Evolutionary conservation across 2,888 invertebrate species (phyloP).

Genomic region (Unio delphinus): DNA sequence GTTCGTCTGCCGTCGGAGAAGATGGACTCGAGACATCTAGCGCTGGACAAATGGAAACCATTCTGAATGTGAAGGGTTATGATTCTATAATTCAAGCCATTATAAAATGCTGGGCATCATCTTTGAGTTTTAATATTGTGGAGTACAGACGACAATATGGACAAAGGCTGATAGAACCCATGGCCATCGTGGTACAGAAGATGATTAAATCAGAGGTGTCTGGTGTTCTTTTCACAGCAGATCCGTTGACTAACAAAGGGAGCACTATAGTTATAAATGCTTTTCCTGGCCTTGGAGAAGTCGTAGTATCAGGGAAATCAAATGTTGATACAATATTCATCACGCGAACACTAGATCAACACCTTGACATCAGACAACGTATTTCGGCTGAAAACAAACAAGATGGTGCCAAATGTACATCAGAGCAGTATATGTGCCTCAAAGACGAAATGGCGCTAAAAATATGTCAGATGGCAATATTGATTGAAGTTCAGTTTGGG

Average conservation of each 20-base stretch:
- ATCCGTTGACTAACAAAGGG: slow-evolving; percentile 8
- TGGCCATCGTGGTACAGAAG: slow-evolving; percentile 11
- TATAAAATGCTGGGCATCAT: slow-evolving; percentile 4
- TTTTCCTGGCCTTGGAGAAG: slow-evolving; percentile 8
- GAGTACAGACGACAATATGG: slow-evolving; percentile 12
- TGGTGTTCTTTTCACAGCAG: slow-evolving; percentile 11
- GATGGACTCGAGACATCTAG: slow-evolving; percentile 2
- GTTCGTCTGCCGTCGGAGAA: slow-evolving; percentile 10
- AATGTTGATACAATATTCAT: slow-evolving; percentile 2
- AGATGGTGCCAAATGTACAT: too few species aligned
- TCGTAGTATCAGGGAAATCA: slow-evolving; percentile 8
- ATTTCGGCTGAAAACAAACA: too few species aligned
- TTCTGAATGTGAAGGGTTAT: background rate
- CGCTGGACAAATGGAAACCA: slow-evolving; percentile 8
- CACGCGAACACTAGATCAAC: too few species aligned
- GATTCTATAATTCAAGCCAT: slow-evolving; percentile 1
- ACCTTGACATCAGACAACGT: too few species aligned
- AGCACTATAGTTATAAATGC: slow-evolving; percentile 9
- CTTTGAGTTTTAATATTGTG: slow-evolving; percentile 1
- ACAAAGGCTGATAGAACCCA: slow-evolving; percentile 3
- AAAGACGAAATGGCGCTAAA: too few species aligned
- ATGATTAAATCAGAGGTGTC: slow-evolving; percentile 12
- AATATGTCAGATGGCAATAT: too few species aligned
- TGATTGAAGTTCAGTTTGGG: too few species aligned
- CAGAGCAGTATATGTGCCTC: too few species aligned